Conservation (phyloP, 2,888 invertebrate species). For the Melinaea menophilus region DNA sequence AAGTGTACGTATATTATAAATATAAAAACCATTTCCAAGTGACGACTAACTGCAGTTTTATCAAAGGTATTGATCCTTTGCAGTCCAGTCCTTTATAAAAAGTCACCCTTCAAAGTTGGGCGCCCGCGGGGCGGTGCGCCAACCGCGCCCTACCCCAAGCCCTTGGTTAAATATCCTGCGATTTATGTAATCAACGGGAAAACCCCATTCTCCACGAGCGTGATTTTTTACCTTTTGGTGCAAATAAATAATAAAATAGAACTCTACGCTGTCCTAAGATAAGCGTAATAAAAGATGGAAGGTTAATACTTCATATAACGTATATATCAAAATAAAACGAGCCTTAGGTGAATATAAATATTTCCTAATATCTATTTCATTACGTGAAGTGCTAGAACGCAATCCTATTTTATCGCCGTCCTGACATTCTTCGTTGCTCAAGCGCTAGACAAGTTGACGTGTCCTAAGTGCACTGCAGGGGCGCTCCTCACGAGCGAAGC, state of each 20-base stretch:
- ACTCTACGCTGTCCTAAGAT: too few species aligned
- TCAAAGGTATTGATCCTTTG: not conserved
- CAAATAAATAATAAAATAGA: not conserved
- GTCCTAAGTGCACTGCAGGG: too few species aligned
- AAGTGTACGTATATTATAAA: not conserved
- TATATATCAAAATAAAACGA: too few species aligned
- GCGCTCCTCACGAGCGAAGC: too few species aligned
- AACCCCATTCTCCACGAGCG: not conserved
- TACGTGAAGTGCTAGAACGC: slow-evolving; percentile 6
- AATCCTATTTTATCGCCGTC: not conserved
- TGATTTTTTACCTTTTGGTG: not conserved
- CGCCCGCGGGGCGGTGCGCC: slow-evolving; percentile 21
- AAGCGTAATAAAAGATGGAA: too few species aligned
- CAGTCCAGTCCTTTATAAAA: slow-evolving; percentile 18
- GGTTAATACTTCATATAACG: too few species aligned
- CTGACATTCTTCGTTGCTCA: not conserved
- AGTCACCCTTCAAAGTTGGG: slow-evolving; percentile 24
- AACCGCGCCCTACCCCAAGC: slow-evolving; percentile 22
- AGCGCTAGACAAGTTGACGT: not conserved
- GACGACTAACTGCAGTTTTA: not conserved
- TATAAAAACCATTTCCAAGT: not conserved
- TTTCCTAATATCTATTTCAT: not conserved
- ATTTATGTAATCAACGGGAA: slow-evolving; percentile 5
- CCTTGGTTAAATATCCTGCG: slow-evolving; percentile 19
- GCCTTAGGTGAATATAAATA: not conserved